Conservation (phyloP, 1,140 invertebrate genomes). For the Lineus longissimus region DNA sequence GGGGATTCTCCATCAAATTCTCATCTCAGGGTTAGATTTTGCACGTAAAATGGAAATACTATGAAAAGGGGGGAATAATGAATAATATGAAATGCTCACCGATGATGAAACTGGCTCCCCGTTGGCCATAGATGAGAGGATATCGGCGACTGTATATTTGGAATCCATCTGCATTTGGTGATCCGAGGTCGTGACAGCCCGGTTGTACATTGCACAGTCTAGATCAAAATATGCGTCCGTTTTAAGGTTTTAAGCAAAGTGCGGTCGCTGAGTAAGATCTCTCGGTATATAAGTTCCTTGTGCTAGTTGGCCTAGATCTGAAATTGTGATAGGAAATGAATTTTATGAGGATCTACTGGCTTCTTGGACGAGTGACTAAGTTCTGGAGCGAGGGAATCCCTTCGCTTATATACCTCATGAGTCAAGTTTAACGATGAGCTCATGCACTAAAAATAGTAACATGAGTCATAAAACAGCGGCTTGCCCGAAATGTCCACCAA, state of each 20-base stretch:
- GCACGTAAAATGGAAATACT: too few species aligned
- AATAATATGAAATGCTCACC: constrained; percentile 18
- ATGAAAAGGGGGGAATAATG: too few species aligned
- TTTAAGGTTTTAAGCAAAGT: background rate
- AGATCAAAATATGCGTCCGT: background rate
- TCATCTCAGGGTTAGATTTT: too few species aligned
- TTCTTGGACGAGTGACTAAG: too few species aligned
- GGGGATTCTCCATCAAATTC: too few species aligned
- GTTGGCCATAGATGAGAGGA: constrained; percentile 41
- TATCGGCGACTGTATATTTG: constrained; percentile 42
- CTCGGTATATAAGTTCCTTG: background rate
- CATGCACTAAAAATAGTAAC: background rate
- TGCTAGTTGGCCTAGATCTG: background rate
- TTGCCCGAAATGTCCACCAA: background rate
- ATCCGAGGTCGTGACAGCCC: background rate
- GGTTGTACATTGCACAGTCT: background rate
- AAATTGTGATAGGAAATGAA: background rate
- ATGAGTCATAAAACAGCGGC: background rate
- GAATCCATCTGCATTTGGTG: constrained; percentile 23
- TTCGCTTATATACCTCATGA: background rate
- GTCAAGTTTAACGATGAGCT: background rate
- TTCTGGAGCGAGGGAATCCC: constrained; percentile 1
- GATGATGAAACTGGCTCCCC: constrained; percentile 24
- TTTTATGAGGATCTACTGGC: too few species aligned
- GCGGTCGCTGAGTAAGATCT: background rate